Evolutionary conservation across 2,797 vertebrate genomes (phyloP), one percentile per base, ranked within the genome.

Genomic region (Pogoniulus pusillus): DNA sequence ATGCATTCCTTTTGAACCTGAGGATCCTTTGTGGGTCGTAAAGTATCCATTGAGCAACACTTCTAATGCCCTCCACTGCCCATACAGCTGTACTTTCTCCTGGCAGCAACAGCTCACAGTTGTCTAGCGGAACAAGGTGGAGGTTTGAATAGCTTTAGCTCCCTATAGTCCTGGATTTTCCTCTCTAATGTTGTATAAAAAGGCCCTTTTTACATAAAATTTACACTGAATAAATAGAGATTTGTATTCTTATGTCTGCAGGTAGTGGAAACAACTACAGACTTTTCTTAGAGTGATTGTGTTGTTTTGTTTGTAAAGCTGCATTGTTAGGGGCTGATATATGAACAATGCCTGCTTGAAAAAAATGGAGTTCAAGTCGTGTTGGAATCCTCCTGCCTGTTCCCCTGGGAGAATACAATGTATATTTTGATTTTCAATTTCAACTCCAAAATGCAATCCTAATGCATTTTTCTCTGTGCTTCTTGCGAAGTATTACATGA

Each of bases 1-100:
- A 96, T 94, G 96, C 76, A 35, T 97, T 95, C 95, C 83, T 55
- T 94, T 77, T 94, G 82, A 92, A 89, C 90, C 77, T 27, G 60
- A 79, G 41, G 53, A 85, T 85, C 51, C 63, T 85, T 90, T 90
- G 32, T 85, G 87, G 83, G 85, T 90, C 89, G 89, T 89, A 87
- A 93, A 93, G 82, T 57, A 74, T 39, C 91, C 82, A 57, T 91
- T 96, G 87, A 94, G 69, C 84, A 93, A 83, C 54, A 47, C 71
- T 92, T 92, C 43, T 79, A 70, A 47, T 81, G 65, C 20, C 58
- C 65, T 64, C 27, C 7, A 0, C 60, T 87, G 63, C 66, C 63
- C 41, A 1, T 18, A 76, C 68, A 72, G n/a, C 68, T 9, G 1
- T 45, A 18, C 27, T 35, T 83, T 58, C 81, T 81, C n/a, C 9